These are phyloP conservation scores for Bryconaethiops microstoma DNA, from an alignment of 2,797 vertebrate genomes.

Conservation along the genomic window DNA sequence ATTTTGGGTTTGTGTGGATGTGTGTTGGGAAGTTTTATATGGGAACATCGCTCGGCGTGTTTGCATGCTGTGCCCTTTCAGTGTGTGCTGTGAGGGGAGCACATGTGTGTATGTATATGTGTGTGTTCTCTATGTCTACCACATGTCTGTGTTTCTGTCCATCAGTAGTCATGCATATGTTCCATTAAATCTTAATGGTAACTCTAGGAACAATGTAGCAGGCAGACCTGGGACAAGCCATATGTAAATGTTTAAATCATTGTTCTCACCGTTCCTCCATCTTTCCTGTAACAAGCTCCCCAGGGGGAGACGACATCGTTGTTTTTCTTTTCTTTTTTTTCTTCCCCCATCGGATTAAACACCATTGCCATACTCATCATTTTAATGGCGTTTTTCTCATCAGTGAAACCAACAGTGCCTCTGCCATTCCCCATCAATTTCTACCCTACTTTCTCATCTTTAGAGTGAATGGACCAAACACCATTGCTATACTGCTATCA, in stretches of 20 bases:
- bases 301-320: constrained; percentile 18
- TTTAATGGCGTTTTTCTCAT: constrained; percentile 24
- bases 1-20: constrained; percentile 19
- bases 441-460: not conserved
- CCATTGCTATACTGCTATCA: too few species aligned
- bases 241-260: constrained; percentile 56
- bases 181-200: constrained; percentile 75
- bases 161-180: constrained; percentile 3
- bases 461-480: not conserved
- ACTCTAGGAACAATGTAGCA: constrained; percentile 59
- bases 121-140: not conserved
- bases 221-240: constrained; percentile 18
- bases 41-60: not conserved
- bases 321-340: not conserved
- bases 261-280: constrained; percentile 36
- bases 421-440: not conserved
- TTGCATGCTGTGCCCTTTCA: not conserved
- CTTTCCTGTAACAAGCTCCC: constrained; percentile 46
- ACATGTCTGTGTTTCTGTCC: constrained; percentile 37
- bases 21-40: constrained; percentile 41
- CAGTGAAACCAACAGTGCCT: not conserved
- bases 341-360: constrained; percentile 56
- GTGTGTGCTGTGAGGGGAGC: constrained; percentile 13
- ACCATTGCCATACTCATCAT: constrained; percentile 34
- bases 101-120: constrained; percentile 47